These are phyloP conservation scores for Pterois miles DNA, from an alignment of 2,797 vertebrate species.

Conservation along the genomic window DNA sequence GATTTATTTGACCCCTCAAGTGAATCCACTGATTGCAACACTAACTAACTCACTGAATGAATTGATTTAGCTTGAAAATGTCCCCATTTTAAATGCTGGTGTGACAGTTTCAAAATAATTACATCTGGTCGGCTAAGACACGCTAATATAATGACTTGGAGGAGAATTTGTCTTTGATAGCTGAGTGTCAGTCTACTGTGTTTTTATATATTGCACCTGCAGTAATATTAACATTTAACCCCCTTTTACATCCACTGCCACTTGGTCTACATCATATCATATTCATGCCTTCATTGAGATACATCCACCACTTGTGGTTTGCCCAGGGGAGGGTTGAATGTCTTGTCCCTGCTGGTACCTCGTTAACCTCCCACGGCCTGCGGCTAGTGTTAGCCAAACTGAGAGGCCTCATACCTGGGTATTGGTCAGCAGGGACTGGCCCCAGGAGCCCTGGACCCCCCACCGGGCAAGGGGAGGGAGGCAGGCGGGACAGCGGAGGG, in stretches of 20 bases:
- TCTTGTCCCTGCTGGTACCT: slow-evolving; percentile 81
- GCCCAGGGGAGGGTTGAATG: slow-evolving; percentile 65
- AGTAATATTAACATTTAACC: neutral
- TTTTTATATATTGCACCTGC: neutral
- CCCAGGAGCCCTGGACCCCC: slow-evolving; percentile 68
- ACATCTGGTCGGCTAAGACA: neutral
- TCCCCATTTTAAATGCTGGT: neutral
- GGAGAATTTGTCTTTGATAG: neutral
- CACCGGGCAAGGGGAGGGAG: slow-evolving; percentile 62
- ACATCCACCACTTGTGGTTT: slow-evolving; percentile 62
- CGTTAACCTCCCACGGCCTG: slow-evolving; percentile 79
- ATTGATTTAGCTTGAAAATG: neutral
- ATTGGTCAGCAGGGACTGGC: slow-evolving; percentile 77
- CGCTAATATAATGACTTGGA: neutral
- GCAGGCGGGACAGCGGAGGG: slow-evolving; percentile 74
- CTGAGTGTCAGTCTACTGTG: neutral
- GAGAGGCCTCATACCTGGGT: slow-evolving; percentile 77
- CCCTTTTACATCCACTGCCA: neutral
- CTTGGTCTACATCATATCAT: slow-evolving; percentile 24
- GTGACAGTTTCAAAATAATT: neutral
- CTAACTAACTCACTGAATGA: neutral
- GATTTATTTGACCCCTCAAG: neutral
- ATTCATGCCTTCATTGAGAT: slow-evolving; percentile 57
- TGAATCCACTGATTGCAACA: neutral
- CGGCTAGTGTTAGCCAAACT: slow-evolving; percentile 74